Conservation (phyloP, 2,113 vertebrate species). For the Chloebia gouldiae region DNA sequence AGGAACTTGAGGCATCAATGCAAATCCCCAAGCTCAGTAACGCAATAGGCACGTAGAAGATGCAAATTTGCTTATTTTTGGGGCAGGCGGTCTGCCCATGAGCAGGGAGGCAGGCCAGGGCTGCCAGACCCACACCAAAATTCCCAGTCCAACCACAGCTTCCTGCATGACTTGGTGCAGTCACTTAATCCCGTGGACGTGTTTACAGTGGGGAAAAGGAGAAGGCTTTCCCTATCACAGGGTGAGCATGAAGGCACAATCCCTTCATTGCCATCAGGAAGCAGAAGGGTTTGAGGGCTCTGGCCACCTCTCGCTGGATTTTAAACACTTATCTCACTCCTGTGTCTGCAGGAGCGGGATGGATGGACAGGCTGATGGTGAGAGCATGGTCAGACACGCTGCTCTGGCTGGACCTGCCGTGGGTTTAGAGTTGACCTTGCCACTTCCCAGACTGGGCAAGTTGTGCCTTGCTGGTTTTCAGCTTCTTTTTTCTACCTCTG, state of each 20-base stretch:
- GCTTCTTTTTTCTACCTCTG: not conserved
- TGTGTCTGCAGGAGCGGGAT: not conserved
- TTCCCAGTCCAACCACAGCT: constrained; percentile 20
- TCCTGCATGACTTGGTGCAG: not conserved
- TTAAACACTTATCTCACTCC: not conserved
- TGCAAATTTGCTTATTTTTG: not conserved
- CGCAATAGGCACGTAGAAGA: not conserved
- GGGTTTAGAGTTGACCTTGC: not conserved
- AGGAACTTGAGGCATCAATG: not conserved
- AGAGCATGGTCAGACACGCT: fast-evolving
- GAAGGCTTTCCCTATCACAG: not conserved
- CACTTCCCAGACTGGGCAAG: not conserved
- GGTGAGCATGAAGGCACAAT: not conserved
- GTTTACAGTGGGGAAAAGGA: not conserved
- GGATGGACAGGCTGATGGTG: not conserved
- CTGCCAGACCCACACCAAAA: not conserved
- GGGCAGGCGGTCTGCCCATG: not conserved
- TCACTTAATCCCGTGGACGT: not conserved
- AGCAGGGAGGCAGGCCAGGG: not conserved
- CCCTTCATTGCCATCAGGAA: not conserved
- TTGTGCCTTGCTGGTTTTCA: not conserved
- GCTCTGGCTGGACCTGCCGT: not conserved
- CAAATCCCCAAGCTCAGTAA: not conserved
- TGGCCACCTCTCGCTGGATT: not conserved
- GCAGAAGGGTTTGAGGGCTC: not conserved